phyloP scores from a whole-genome alignment of 2,888 invertebrate genomes.

The Lycocerus yunnanus region DNA sequence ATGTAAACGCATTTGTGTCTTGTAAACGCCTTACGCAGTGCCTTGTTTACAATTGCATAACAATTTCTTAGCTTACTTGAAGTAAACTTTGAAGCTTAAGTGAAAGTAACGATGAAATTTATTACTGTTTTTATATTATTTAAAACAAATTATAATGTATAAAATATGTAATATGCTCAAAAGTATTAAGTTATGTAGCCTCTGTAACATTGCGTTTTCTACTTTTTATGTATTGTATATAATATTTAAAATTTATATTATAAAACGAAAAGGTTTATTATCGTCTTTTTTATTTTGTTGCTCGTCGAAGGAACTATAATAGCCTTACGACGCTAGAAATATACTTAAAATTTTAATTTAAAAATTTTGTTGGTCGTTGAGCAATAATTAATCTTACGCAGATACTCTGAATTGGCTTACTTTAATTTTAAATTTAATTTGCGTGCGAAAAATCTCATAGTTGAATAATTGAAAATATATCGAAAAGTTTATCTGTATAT shows the following conservation, averaged over 20 bases:
- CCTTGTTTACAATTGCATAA: constrained; percentile 10
- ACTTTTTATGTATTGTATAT: background rate
- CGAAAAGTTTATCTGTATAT: background rate
- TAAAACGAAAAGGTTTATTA: too few relatives aligned
- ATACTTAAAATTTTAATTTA: background rate
- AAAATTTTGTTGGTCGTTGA: background rate
- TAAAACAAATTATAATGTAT: background rate
- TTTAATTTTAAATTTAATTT: background rate
- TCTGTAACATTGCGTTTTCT: background rate
- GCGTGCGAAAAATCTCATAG: too few relatives aligned
- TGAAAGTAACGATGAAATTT: background rate
- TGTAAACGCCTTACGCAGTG: constrained; percentile 11
- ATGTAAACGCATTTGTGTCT: constrained; percentile 1
- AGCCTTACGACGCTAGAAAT: background rate
- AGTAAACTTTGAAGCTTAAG: background rate
- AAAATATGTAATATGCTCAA: background rate
- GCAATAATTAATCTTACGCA: background rate
- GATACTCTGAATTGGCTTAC: background rate
- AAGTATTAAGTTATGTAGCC: background rate
- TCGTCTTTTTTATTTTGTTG: too few relatives aligned
- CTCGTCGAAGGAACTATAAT: background rate
- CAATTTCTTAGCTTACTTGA: background rate
- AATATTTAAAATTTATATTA: background rate
- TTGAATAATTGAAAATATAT: background rate
- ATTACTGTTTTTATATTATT: background rate